Evolutionary conservation across 2,888 invertebrate species (phyloP).

Genomic region (Melitaea athalia): DNA sequence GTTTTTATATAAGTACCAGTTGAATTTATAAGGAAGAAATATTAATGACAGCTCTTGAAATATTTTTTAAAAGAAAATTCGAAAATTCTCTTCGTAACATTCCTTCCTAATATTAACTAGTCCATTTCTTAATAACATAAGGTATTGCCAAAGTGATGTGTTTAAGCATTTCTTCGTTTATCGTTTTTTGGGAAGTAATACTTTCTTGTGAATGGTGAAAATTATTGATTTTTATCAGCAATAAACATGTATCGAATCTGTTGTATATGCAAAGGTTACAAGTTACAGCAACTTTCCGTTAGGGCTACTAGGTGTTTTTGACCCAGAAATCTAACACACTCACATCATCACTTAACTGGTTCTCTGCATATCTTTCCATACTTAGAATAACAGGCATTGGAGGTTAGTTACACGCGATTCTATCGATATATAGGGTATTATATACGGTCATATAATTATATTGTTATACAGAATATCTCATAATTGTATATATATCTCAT

Average conservation of each 20-base stretch:
- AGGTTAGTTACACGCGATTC: slow-evolving; percentile 23
- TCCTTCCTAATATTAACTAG: no score
- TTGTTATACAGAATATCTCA: not conserved
- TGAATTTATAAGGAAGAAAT: not conserved
- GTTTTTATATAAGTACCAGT: not conserved
- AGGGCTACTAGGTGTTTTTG: slow-evolving; percentile 37
- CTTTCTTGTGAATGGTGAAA: not conserved
- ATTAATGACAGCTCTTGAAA: not conserved
- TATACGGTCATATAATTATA: not conserved
- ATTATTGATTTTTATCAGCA: not conserved
- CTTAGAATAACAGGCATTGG: slow-evolving; percentile 35
- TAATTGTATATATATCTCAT: not conserved
- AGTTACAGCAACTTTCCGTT: slow-evolving; percentile 30
- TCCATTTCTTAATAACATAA: not conserved
- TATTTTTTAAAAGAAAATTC: not conserved
- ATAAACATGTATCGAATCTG: not conserved
- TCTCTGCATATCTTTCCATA: slow-evolving; percentile 35
- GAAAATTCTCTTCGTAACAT: no score
- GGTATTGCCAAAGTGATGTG: not conserved
- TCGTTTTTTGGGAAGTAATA: not conserved
- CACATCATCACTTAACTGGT: no score
- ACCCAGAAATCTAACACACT: slow-evolving; percentile 36
- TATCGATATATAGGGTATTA: not conserved
- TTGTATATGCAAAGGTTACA: slow-evolving; percentile 28
- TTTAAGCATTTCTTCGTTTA: no score